Conservation (phyloP, 2,797 vertebrate species). For the Chelon labrosus region DNA sequence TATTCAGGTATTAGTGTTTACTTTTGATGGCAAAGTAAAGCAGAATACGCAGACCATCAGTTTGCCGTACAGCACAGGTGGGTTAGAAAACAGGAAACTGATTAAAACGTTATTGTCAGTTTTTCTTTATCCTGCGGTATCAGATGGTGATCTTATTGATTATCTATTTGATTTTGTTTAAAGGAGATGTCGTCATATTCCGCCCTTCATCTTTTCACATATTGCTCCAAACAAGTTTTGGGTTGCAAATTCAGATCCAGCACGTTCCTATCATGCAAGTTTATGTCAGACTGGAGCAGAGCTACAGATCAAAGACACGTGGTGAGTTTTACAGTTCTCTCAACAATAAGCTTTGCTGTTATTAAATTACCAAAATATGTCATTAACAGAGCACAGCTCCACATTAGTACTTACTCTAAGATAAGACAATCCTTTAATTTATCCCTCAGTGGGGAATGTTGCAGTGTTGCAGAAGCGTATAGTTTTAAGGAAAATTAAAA, state of each 20-base stretch:
- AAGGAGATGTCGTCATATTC: slow-evolving; percentile 91
- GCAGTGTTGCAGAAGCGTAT: too few relatives aligned
- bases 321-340: slow-evolving; percentile 64
- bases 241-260: slow-evolving; percentile 91
- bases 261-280: slow-evolving; percentile 91
- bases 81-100: slow-evolving; percentile 22
- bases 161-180: slow-evolving; percentile 33
- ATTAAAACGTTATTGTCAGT: background rate
- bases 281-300: slow-evolving; percentile 86
- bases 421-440: too few relatives aligned
- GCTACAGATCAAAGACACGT: slow-evolving; percentile 79
- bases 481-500: too few relatives aligned
- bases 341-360: background rate
- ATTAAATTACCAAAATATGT: background rate
- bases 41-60: slow-evolving; percentile 87
- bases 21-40: slow-evolving; percentile 87
- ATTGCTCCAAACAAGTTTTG: slow-evolving; percentile 85
- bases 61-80: slow-evolving; percentile 91
- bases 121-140: background rate
- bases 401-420: too few relatives aligned
- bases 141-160: background rate
- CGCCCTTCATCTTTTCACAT: slow-evolving; percentile 89
- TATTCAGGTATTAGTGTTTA: slow-evolving; percentile 88
- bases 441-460: too few relatives aligned
- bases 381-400: too few relatives aligned